phyloP scores from a whole-genome alignment of 1,140 invertebrate species.

The Trichomalopsis sarcophagae region DNA sequence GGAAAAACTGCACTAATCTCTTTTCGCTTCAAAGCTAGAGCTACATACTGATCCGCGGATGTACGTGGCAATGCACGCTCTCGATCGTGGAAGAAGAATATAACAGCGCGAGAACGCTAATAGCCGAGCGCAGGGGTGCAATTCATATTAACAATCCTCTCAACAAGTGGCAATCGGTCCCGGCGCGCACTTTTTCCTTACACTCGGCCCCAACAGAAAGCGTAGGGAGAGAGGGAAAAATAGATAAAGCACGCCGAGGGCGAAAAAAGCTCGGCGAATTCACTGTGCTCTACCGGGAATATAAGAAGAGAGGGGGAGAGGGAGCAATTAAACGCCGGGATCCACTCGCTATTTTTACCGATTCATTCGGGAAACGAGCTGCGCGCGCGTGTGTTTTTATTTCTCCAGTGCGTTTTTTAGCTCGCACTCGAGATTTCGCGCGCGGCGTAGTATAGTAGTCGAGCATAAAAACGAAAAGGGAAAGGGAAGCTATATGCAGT shows the following conservation, averaged over 20 bases:
- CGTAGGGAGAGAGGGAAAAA: conserved; percentile 14
- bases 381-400: conserved; percentile 13
- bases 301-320: neutral
- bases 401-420: neutral
- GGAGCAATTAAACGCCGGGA: conserved; percentile 32
- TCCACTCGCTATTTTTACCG: conserved; percentile 13
- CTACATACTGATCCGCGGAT: too few relatives aligned
- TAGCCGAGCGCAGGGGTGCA: neutral
- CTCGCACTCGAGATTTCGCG: conserved; percentile 16
- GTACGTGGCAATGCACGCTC: too few relatives aligned
- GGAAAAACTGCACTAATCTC: too few relatives aligned
- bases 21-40: too few relatives aligned
- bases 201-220: neutral
- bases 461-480: neutral
- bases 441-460: too few relatives aligned
- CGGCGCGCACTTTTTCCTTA: neutral
- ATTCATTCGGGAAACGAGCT: conserved; percentile 21
- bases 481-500: neutral
- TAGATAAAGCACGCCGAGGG: neutral
- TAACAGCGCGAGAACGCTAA: neutral
- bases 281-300: neutral
- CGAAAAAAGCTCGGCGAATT: neutral
- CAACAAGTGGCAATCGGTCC: conserved; percentile 14
- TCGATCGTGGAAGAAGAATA: too few relatives aligned
- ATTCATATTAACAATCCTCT: neutral